These are phyloP conservation scores for Temnothorax ravouxi DNA, from an alignment of 2,888 invertebrate species.

Conservation along the genomic window DNA sequence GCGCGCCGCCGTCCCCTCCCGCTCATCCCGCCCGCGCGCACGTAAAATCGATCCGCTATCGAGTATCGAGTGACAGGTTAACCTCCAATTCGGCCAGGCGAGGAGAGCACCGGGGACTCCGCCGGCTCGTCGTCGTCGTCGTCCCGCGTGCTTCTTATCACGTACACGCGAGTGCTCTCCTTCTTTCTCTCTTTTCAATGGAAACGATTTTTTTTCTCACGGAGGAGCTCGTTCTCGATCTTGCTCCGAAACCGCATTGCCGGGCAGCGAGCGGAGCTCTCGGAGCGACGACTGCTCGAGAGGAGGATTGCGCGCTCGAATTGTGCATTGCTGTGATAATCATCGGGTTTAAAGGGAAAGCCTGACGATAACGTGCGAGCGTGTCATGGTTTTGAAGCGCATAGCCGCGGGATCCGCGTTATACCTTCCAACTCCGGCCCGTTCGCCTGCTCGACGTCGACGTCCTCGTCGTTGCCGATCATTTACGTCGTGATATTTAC, in stretches of 20 bases:
- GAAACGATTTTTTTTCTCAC: not conserved
- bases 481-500: not conserved
- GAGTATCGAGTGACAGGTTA: conserved; percentile 79
- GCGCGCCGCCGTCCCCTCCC: not conserved
- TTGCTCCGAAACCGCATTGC: not conserved
- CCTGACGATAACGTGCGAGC: conserved; percentile 15
- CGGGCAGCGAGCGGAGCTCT: not conserved
- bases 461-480: not conserved
- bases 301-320: not conserved
- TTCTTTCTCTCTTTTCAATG: not conserved
- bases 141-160: not conserved
- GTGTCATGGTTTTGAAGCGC: conserved; percentile 56
- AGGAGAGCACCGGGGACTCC: not conserved
- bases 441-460: conserved; percentile 65
- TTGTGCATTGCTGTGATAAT: not conserved
- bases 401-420: conserved; percentile 55
- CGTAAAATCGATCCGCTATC: conserved; percentile 74
- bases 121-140: not conserved
- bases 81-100: conserved; percentile 73
- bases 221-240: not conserved
- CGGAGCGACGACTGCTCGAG: too few relatives aligned
- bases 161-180: not conserved
- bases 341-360: conserved; percentile 7
- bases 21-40: not conserved
- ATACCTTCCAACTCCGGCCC: conserved; percentile 58